phyloP scores from a whole-genome alignment of 2,113 vertebrate genomes.

The Vicugna pacos region DNA sequence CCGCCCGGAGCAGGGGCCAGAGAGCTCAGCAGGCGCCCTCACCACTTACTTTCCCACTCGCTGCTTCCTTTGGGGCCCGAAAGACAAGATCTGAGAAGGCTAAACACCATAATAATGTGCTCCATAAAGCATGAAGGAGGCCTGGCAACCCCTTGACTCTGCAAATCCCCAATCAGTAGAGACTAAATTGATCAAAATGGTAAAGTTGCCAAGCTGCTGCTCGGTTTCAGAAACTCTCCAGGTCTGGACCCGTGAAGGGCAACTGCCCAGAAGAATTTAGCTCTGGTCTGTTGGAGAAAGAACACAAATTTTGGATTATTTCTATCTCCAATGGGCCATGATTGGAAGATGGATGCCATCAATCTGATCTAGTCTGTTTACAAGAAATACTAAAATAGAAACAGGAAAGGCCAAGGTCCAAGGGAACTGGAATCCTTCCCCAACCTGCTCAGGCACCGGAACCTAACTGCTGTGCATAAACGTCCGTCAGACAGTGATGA shows the following conservation, averaged over 20 bases:
- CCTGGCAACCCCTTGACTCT: neutral
- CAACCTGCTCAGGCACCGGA: accelerated
- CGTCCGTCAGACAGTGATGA: neutral
- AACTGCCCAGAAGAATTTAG: neutral
- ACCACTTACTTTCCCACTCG: neutral
- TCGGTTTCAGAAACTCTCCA: neutral
- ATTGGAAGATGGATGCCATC: neutral
- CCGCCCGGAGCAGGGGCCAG: neutral
- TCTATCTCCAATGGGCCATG: neutral
- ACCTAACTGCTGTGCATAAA: neutral
- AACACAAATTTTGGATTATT: neutral
- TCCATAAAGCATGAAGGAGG: neutral
- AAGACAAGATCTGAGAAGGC: neutral
- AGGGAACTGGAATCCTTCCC: neutral
- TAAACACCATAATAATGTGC: neutral
- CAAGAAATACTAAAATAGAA: slow-evolving; percentile 33
- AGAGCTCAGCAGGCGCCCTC: neutral
- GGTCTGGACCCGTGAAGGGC: neutral
- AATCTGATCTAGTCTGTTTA: neutral
- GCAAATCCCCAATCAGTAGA: neutral
- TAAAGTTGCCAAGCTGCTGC: neutral
- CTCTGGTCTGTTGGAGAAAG: neutral
- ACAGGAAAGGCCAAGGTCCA: neutral
- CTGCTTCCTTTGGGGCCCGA: neutral
- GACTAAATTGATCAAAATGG: neutral